A percentile compares a stretch with the other conserved stretches of the same genome.
Conservation (phyloP, 2,113 vertebrate species). For the Melospiza georgiana region DNA sequence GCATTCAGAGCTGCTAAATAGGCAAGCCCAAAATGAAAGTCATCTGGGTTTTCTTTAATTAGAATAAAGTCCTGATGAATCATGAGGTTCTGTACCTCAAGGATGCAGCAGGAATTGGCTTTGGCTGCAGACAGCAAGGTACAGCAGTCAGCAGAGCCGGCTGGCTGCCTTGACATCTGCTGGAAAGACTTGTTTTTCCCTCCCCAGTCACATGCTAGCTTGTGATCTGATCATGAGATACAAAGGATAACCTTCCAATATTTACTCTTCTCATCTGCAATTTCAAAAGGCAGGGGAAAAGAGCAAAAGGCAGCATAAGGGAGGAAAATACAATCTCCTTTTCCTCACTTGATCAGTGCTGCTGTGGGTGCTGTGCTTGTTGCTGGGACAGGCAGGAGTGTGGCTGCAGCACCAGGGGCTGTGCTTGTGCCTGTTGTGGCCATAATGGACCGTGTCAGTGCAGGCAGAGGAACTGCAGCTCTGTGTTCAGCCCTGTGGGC, state of each 20-base stretch:
- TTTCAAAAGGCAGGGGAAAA: slow-evolving; percentile 20
- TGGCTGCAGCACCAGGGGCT: fast-evolving
- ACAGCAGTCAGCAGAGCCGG: neutral
- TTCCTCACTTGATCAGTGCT: neutral
- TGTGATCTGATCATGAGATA: slow-evolving; percentile 66
- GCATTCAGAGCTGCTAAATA: slow-evolving; percentile 4
- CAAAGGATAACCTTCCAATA: slow-evolving; percentile 60
- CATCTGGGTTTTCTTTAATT: slow-evolving; percentile 49
- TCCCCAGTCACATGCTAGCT: slow-evolving; percentile 58
- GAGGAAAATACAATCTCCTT: neutral
- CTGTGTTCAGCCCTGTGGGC: neutral
- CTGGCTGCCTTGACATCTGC: slow-evolving; percentile 6
- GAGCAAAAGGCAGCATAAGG: neutral
- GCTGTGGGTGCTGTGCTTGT: neutral
- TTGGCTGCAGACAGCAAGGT: slow-evolving; percentile 39
- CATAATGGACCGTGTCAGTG: neutral
- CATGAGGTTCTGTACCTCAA: slow-evolving; percentile 41
- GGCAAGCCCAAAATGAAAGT: slow-evolving; percentile 18
- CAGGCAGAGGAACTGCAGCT: neutral
- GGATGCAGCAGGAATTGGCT: slow-evolving; percentile 33
- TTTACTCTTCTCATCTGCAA: slow-evolving; percentile 56
- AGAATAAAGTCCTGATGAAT: slow-evolving; percentile 50
- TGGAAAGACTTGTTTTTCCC: slow-evolving; percentile 63
- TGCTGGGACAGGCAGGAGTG: neutral
- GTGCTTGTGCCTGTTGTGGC: neutral